Conservation (phyloP, 2,113 vertebrate genomes). For the Hassar affinis region DNA sequence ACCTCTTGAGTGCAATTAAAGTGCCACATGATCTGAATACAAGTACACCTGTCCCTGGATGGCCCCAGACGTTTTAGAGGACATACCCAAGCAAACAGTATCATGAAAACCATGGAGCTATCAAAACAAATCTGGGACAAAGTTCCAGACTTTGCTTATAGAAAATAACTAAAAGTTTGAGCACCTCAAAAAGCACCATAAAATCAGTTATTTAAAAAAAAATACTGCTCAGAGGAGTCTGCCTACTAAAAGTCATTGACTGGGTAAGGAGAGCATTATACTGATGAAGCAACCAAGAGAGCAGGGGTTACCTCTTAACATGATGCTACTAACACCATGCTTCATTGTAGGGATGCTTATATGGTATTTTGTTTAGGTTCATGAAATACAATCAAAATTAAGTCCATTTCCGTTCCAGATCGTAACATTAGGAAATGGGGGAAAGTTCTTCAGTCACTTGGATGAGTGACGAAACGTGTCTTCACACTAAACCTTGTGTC, state of each 20-base stretch:
- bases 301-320: background rate
- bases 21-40: background rate
- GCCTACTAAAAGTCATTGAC: background rate
- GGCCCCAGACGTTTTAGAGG: background rate
- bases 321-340: background rate
- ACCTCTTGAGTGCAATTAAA: background rate
- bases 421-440: background rate
- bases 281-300: background rate
- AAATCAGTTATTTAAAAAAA: background rate
- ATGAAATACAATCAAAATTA: background rate
- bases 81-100: background rate
- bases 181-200: background rate
- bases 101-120: background rate
- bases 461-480: too few species aligned
- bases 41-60: background rate
- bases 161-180: background rate
- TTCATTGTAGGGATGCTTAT: background rate
- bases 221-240: background rate
- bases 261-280: too few species aligned
- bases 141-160: background rate
- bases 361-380: background rate
- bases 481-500: too few species aligned
- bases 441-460: background rate
- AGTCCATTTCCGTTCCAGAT: background rate
- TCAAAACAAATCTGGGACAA: background rate